Percentiles rank a stretch among this genome's conserved stretches.
Evolutionary conservation across 2,888 invertebrate genomes (phyloP).

Genomic region (Encarsia formosa): DNA sequence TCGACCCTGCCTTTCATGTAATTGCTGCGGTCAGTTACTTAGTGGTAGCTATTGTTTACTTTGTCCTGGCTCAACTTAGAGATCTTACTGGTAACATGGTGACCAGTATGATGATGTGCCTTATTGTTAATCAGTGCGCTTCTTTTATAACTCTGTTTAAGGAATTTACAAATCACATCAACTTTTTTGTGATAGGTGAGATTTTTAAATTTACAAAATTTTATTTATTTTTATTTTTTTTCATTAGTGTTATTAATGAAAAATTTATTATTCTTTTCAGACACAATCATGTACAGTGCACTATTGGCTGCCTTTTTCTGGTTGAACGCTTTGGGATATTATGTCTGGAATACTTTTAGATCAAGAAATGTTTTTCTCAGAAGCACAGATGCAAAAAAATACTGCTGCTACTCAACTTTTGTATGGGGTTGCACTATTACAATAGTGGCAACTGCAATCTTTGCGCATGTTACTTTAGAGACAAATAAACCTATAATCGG

Average conservation of each 20-base stretch:
- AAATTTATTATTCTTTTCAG: constrained; percentile 54
- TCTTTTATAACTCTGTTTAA: constrained; percentile 76
- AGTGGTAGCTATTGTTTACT: constrained; percentile 73
- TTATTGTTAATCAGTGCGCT: constrained; percentile 73
- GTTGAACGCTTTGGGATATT: constrained; percentile 81
- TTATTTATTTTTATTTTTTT: too few species aligned
- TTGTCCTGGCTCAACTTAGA: constrained; percentile 75
- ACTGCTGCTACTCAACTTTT: constrained; percentile 80
- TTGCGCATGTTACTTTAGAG: constrained; percentile 77
- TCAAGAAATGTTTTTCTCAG: constrained; percentile 80
- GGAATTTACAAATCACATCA: constrained; percentile 75
- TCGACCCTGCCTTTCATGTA: constrained; percentile 74
- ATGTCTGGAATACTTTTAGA: constrained; percentile 84
- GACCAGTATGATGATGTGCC: constrained; percentile 74
- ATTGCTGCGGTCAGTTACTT: constrained; percentile 68
- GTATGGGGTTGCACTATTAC: constrained; percentile 72
- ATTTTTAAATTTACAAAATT: too few species aligned
- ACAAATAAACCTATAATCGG: constrained; percentile 56
- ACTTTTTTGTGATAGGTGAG: constrained; percentile 74
- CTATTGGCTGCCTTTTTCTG: constrained; percentile 79
- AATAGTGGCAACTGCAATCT: constrained; percentile 71
- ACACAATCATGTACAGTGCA: constrained; percentile 72
- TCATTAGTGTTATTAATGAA: neutral
- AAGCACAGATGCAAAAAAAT: constrained; percentile 80
- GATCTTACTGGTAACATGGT: constrained; percentile 82